Base-by-base conservation (phyloP, 2,113 vertebrate species). In the Colaptes auratus region DNA sequence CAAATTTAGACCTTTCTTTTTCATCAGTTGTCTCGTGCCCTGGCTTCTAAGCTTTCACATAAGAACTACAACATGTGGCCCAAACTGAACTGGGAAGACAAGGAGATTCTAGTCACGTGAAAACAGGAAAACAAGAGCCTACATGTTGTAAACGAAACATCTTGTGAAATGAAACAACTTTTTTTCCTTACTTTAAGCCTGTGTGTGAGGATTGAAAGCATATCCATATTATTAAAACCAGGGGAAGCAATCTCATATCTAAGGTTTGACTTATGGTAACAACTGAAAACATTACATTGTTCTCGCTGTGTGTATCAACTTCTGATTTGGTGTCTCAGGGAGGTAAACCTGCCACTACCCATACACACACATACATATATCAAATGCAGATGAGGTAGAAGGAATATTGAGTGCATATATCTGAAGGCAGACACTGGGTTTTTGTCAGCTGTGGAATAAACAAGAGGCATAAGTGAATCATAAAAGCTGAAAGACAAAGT, bases 201-300 rank as follows among this genome's bases (percentile, higher is more conserved):
- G 28, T 42, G 17, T 50, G 66, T 55, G 35, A 84, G 28, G 52
- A 88, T n/a, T 74, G 63, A 74, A 86, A 88, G 31, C 8, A 2
- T 52, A 89, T 59, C 61, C 16, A 6, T n/a, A 23, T 69, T 74
- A 72, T 64, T 93, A 24, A 80, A 91, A 75, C 75, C 42, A 46
- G 28, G 19, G 15, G 36, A 89, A 81, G 46, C 44, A 85, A 75
- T 69, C 3, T 3, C 4, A 0, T 53, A 59, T 53, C 30, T 76
- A 50, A 78, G 15, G 9, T 87, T 59, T 94, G 72, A 86, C 13
- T 93, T 86, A 77, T 16, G 44, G 53, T 27, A 90, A 81, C 77
- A 77, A 20, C 10, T 60, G 74, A 89, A 92, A 84, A 48, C 33
- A 82, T 75, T 36, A 46, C 13, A 23, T 71, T 85, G 12, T 48